These are phyloP conservation scores for Ctenomys sociabilis DNA, from an alignment of 2,113 vertebrate genomes.

Conservation along the genomic window DNA sequence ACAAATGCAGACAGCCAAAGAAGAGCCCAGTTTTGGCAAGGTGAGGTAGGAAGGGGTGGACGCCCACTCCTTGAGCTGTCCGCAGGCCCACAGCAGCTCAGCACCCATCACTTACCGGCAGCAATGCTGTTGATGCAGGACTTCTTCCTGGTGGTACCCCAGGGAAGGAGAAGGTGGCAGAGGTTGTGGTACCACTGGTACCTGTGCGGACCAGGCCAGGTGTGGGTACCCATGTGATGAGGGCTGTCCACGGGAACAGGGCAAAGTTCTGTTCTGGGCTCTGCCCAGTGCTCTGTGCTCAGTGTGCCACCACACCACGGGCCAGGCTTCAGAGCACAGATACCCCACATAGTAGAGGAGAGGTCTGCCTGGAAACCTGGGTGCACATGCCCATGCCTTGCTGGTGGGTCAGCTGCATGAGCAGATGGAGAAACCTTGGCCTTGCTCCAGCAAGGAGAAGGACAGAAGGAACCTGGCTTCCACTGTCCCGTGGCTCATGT, in stretches of 20 bases:
- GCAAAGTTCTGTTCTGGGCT: fast-evolving
- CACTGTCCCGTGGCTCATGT: no score
- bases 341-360: background rate
- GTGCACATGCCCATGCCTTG: no score
- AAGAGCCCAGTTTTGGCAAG: background rate
- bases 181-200: background rate
- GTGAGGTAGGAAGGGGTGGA: fast-evolving
- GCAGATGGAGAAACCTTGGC: background rate
- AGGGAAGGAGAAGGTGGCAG: background rate
- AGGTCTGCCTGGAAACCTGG: background rate
- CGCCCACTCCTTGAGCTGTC: background rate
- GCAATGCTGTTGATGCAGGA: background rate
- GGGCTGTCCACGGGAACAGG: background rate
- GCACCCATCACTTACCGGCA: background rate
- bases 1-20: background rate
- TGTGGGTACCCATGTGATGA: background rate
- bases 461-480: background rate
- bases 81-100: fast-evolving
- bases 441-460: background rate
- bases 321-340: background rate
- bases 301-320: background rate
- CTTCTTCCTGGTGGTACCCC: background rate
- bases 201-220: background rate
- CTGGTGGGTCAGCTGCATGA: background rate
- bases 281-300: background rate